Evolutionary conservation across 2,797 vertebrate genomes (phyloP), one percentile per base, ranked within the genome.

Genomic region (Alca torda): DNA sequence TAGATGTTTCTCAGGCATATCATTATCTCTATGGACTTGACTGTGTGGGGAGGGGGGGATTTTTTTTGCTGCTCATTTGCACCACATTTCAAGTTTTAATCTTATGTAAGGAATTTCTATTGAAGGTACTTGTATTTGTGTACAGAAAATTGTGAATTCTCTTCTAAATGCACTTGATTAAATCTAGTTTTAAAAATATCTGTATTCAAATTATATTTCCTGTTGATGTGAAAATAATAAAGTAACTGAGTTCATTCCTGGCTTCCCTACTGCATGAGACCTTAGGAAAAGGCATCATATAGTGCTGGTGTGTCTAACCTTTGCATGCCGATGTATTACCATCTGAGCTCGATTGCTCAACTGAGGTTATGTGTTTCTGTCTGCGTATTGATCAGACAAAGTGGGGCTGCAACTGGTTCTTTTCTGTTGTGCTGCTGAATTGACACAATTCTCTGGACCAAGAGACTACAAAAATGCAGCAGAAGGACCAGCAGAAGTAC

Each of bases 161-260:
- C 61, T 74, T 56, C 77, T 77, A 91, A 87, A 68, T 75, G 67
- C 60, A 69, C 73, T 87, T 35, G 67, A 91, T 93, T 80, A 86
- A 93, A 81, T 35, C 53, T 91, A 81, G 21, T 89, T 92, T 85
- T 69, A 73, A 97, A 88, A 77, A 87, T 77, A 25, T 15, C 76
- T 94, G 50, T 91, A 73, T 80, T 82, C 46, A 60, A 70, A 56
- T 77, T 39, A 16, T 77, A 54, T 94, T 90, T 96, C 53, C 28
- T 90, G 50, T 76, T 72, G 57, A 43, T 91, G 68, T 94, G 51
- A 87, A 86, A 94, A 84, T 53, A 97, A 97, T 96, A 97, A 96
- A 97, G 94, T 30, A 74, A 45, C 45, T 3, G 19, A 83, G 39
- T 77, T 84, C 15, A 39, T 35, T 81, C 60, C 57, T 86, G 63